Base-by-base conservation (phyloP, 2,888 invertebrate genomes). In the Blomia tropicalis region DNA sequence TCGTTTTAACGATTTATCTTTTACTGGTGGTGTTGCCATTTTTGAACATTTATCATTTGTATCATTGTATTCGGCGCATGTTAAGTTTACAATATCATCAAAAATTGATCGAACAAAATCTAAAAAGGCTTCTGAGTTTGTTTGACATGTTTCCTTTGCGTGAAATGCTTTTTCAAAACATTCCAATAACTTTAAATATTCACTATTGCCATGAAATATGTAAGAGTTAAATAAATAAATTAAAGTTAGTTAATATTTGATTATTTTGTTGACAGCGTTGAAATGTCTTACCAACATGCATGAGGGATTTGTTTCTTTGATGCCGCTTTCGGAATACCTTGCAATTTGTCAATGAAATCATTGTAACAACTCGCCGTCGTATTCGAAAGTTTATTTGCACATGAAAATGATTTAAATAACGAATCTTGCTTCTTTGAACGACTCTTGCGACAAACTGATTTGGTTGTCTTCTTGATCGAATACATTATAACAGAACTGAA, bases 401-500 rank as follows among this genome's bases (percentile, higher is more conserved):
- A 56, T 19, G 56, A 19, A 14, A 27, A 14, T 22, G 27, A 3
- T 1, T 19, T 2, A 22, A 56, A 22, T 14, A 56, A 23, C 14
- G 25, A 29, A 2, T 27, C 29, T 11, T 3, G 29, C 29, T 25
- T n/a, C 29, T 56, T 56, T 2, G 4, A 27, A 2, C 29, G 29
- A 19, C 22, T 2, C 3, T 56, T 56, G 11, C 29, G 29, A 11
- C 56, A 56, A n/a, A 27, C 11, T 56, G 56, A n/a, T 25, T 56
- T 56, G 29, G 11, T 11, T 31, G 32, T 29, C 25, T 29, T 23
- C 29, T 56, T 23, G 25, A 56, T 56, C n/a, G 56, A 56, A 25
- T 56, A 56, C 2, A 56, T 56, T 2, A 56, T 56, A 2, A 56
- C 56, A 27, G 56, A 56, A 19, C 29, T 56, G 29, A 56, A 56